Conservation (phyloP, 2,888 invertebrate genomes). For the Tromatobia lineatoria region DNA sequence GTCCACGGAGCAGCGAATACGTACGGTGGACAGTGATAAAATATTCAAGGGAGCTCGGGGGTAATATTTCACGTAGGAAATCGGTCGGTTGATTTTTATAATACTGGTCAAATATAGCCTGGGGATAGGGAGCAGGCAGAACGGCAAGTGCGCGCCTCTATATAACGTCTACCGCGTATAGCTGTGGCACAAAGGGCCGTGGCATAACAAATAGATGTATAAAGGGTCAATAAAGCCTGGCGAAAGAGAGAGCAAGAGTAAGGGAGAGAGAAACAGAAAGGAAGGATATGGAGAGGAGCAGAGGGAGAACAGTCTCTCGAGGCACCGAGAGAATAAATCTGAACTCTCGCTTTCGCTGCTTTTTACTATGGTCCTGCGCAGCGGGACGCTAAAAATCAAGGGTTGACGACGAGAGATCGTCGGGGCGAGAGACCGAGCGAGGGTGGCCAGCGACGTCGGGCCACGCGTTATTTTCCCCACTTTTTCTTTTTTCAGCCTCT, state of each 20-base stretch:
- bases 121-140: conserved; percentile 76
- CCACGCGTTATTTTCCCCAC: conserved; percentile 56
- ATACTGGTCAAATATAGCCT: conserved; percentile 86
- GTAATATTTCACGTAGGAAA: conserved; percentile 85
- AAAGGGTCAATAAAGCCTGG: conserved; percentile 85
- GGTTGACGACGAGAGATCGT: conserved; percentile 77
- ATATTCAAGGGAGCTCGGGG: conserved; percentile 84
- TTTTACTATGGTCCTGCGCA: conserved; percentile 73
- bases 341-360: conserved; percentile 79
- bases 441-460: conserved; percentile 48
- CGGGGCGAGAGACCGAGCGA: conserved; percentile 67
- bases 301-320: conserved; percentile 79
- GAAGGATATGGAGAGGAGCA: conserved; percentile 51
- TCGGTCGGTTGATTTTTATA: conserved; percentile 86
- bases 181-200: conserved; percentile 83
- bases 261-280: conserved; percentile 59
- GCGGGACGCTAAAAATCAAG: conserved; percentile 81
- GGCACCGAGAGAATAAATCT: conserved; percentile 84
- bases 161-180: conserved; percentile 78
- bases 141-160: conserved; percentile 75
- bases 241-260: conserved; percentile 75
- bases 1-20: conserved; percentile 63
- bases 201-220: conserved; percentile 86
- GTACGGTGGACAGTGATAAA: conserved; percentile 84
- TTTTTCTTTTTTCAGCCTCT: conserved; percentile 53